phyloP scores from a whole-genome alignment of 2,113 vertebrate genomes.

The Lepisosteus osseus region DNA sequence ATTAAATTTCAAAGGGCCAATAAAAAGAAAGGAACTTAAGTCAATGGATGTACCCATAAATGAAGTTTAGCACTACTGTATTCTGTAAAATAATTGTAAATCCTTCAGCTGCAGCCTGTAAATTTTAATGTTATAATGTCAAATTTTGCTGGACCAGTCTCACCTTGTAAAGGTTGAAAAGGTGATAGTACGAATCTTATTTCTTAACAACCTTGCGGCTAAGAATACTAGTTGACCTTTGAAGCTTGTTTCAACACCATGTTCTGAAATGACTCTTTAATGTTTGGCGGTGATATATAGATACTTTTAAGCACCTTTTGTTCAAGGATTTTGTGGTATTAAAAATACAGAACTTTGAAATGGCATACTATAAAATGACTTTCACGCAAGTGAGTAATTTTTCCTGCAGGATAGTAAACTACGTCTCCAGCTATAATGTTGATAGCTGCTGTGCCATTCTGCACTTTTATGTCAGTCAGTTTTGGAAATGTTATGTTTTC shows the following conservation, averaged over 20 bases:
- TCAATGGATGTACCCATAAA: too few species aligned
- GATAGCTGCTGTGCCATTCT: neutral
- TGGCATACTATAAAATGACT: neutral
- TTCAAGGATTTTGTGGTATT: neutral
- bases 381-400: neutral
- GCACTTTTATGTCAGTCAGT: neutral
- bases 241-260: neutral
- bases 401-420: neutral
- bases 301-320: too few species aligned
- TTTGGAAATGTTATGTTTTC: neutral
- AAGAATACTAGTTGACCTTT: constrained; percentile 9
- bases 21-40: too few species aligned
- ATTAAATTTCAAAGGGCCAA: too few species aligned
- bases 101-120: neutral
- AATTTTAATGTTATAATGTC: neutral
- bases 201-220: neutral
- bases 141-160: neutral
- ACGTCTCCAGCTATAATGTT: neutral
- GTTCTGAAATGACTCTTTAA: neutral
- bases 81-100: too few species aligned
- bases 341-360: neutral
- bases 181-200: neutral
- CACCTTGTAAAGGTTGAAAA: neutral
- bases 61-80: too few species aligned
- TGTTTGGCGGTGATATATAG: too few species aligned